Evolutionary conservation across 2,797 vertebrate genomes (phyloP).

Genomic region (Protosalanx chinensis): DNA sequence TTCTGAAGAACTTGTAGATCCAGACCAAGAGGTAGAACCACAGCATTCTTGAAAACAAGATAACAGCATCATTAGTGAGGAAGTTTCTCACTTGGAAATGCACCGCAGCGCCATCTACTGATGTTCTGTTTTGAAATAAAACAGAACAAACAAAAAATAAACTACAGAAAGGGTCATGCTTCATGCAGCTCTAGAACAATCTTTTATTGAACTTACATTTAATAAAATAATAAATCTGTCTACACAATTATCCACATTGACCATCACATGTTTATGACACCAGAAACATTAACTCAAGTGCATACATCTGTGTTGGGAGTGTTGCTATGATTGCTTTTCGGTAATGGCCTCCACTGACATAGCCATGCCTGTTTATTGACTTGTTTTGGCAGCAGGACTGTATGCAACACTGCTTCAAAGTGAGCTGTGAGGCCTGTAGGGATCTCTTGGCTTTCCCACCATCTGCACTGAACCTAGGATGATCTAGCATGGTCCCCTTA

Average conservation of each 20-base stretch:
- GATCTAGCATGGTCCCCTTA: constrained; percentile 35
- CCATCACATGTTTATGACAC: no score
- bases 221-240: no score
- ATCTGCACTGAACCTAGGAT: constrained; percentile 39
- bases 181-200: no score
- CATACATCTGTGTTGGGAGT: constrained; percentile 1
- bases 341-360: constrained; percentile 37
- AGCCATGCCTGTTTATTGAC: constrained; percentile 37
- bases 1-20: not conserved
- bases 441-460: constrained; percentile 71
- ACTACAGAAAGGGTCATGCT: no score
- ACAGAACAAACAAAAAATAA: not conserved
- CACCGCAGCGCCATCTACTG: constrained; percentile 32
- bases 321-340: constrained; percentile 32
- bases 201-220: no score
- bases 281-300: no score
- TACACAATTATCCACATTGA: no score
- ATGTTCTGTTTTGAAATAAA: not conserved
- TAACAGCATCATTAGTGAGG: constrained; percentile 5
- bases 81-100: not conserved
- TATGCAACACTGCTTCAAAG: constrained; percentile 60
- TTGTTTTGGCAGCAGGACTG: constrained; percentile 39
- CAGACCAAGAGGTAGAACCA: not conserved
- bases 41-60: constrained; percentile 3
- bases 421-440: constrained; percentile 44